Evolutionary conservation across 2,113 vertebrate species (phyloP).

Genomic region (Telmatochromis sp.): DNA sequence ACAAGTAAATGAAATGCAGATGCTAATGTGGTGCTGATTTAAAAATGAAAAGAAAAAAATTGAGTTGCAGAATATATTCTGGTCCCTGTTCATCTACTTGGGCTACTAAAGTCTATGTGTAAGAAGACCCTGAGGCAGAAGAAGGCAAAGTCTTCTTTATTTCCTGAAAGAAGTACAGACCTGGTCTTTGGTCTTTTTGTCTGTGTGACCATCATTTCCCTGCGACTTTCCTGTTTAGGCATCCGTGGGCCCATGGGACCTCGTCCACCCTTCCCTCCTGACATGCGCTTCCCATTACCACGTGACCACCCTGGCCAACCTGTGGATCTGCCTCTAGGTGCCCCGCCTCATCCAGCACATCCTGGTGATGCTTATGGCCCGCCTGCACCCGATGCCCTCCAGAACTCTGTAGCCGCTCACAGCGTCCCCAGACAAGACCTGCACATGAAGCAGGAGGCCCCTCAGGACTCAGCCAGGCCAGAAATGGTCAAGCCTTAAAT

Average conservation of each 20-base stretch:
- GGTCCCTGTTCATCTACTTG: background rate
- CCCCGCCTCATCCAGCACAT: conserved; percentile 53
- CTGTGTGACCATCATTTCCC: background rate
- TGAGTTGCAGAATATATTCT: background rate
- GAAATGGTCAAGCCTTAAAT: conserved; percentile 59
- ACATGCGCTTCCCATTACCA: conserved; percentile 57
- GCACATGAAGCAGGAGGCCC: conserved; percentile 61
- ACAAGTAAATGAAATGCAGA: background rate
- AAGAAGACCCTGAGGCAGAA: background rate
- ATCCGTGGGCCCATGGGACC: conserved; percentile 67
- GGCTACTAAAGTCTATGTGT: background rate
- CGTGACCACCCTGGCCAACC: conserved; percentile 44
- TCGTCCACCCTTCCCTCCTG: conserved; percentile 61
- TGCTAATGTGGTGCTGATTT: background rate
- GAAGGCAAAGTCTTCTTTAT: background rate
- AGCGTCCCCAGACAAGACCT: conserved; percentile 42
- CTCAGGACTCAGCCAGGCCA: conserved; percentile 70
- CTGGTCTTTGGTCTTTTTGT: background rate
- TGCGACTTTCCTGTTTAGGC: background rate
- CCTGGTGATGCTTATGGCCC: conserved; percentile 56
- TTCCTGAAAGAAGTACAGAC: background rate
- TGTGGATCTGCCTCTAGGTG: conserved; percentile 64
- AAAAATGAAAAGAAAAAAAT: background rate
- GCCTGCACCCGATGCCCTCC: conserved; percentile 32
- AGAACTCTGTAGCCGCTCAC: conserved; percentile 21